These are phyloP conservation scores for Cantharis nigra DNA, from an alignment of 2,888 invertebrate genomes.

Conservation along the genomic window DNA sequence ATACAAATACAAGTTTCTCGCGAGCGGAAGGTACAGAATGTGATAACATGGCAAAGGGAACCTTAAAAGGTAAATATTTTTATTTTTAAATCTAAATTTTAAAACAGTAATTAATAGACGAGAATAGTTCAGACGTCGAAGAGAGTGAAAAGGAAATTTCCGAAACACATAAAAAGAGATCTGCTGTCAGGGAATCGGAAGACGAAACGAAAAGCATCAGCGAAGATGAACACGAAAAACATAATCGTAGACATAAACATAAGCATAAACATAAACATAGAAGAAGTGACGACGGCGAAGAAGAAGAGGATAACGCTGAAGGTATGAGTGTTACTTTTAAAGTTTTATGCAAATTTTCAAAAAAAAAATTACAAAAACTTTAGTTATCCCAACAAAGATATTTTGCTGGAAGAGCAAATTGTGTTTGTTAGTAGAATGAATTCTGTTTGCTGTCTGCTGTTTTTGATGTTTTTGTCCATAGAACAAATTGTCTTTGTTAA, in stretches of 20 bases:
- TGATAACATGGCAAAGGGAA: conserved; percentile 4
- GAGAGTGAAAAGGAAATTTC: not conserved
- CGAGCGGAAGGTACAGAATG: not conserved
- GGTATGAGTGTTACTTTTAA: not conserved
- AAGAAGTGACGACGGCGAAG: not conserved
- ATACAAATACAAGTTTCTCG: not conserved
- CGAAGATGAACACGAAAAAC: not conserved
- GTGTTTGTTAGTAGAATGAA: too few species aligned
- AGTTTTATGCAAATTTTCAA: not conserved
- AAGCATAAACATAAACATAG: not conserved
- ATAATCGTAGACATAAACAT: not conserved
- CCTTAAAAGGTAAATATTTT: not conserved
- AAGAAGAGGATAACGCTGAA: not conserved
- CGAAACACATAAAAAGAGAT: not conserved
- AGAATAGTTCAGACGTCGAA: not conserved
- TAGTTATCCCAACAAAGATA: too few species aligned
- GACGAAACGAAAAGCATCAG: not conserved
- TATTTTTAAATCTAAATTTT: not conserved
- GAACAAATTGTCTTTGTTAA: too few species aligned
- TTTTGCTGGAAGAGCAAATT: too few species aligned
- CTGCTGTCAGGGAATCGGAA: not conserved
- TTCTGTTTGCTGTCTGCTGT: too few species aligned
- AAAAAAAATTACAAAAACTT: too few species aligned
- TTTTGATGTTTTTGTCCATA: too few species aligned
- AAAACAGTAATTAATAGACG: not conserved